Evolutionary conservation across 2,797 vertebrate genomes (phyloP), one percentile per base, ranked within the genome.

Genomic region (Orientallactaga sibirica): DNA sequence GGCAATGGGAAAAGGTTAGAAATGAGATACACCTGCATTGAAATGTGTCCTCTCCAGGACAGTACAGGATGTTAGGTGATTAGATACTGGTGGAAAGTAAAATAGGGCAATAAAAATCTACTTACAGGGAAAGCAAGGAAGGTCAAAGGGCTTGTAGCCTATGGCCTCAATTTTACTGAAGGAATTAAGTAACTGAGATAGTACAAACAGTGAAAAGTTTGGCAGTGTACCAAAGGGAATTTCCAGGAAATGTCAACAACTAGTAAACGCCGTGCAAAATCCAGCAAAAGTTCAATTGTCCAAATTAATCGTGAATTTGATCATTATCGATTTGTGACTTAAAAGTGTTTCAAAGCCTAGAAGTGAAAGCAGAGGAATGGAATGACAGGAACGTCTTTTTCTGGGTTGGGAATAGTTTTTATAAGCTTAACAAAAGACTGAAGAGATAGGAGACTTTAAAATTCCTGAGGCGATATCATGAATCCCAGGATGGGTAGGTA

Each of bases 251-350:
- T 0, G 6, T 67, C 58, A 85, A 33, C 19, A 88, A 88, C 5
- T 75, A 67, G 3, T 37, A 82, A 68, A 14, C 5, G 37, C 92
- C 75, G 11, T 78, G 8, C 15, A 92, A 96, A 82, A 86, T 75
- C 7, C 9, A 90, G 70, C 8, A 75, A 9, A 79, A 88, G 29
- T 80, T 93, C 33, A 86, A 64, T 25, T 92, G 48, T 67, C 1
- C 12, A 91, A 70, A 37, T 86, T 82, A 83, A 71, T 52, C 81
- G 9, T 88, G 29, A 93, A 83, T 18, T 83, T 80, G 7, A 3
- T 94, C 18, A 75, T 81, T 27, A 22, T 61, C 27, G n/a, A 90
- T 85, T 93, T 94, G 48, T 91, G 43, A 93, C 71, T 67, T 95
- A 74, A 71, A 92, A 86, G 75, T 85, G 27, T 33, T 77, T 64